These are phyloP conservation scores for Phoenoteleia sp. DNA, from an alignment of 2,888 invertebrate species.

Conservation along the genomic window DNA sequence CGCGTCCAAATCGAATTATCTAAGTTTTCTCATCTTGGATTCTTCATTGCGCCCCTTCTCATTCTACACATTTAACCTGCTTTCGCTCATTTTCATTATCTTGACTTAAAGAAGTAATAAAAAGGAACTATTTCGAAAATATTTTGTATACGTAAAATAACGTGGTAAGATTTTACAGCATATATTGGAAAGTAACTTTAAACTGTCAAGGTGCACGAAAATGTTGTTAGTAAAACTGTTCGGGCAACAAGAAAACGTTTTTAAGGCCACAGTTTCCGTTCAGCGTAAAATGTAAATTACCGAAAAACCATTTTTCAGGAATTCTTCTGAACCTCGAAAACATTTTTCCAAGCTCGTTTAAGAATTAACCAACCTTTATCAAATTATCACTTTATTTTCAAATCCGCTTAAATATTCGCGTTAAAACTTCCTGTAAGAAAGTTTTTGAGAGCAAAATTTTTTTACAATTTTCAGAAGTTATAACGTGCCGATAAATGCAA, in stretches of 20 bases:
- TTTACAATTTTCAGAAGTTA: too few relatives aligned
- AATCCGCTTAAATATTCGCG: background rate
- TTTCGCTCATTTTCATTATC: slow-evolving; percentile 38
- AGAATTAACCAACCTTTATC: slow-evolving; percentile 1
- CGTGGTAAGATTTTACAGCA: background rate
- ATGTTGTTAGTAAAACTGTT: slow-evolving; percentile 12
- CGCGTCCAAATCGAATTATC: slow-evolving; percentile 41
- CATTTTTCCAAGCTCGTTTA: background rate
- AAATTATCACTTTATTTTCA: background rate
- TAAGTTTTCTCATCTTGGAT: slow-evolving; percentile 18
- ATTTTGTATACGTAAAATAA: slow-evolving; percentile 3
- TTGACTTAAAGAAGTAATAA: slow-evolving; percentile 31
- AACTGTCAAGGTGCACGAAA: background rate
- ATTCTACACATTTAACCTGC: slow-evolving; percentile 18
- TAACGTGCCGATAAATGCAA: too few relatives aligned
- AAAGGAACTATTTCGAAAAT: slow-evolving; percentile 22
- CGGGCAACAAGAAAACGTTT: background rate
- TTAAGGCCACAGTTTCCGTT: background rate
- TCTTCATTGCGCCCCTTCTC: slow-evolving; percentile 16
- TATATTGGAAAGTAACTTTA: background rate
- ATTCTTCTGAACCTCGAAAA: background rate
- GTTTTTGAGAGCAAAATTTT: too few relatives aligned
- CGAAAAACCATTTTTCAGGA: slow-evolving; percentile 11
- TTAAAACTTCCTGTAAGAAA: too few relatives aligned
- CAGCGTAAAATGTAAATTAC: slow-evolving; percentile 5